Conservation (phyloP, 2,113 vertebrate species). For the Cettia cetti region DNA sequence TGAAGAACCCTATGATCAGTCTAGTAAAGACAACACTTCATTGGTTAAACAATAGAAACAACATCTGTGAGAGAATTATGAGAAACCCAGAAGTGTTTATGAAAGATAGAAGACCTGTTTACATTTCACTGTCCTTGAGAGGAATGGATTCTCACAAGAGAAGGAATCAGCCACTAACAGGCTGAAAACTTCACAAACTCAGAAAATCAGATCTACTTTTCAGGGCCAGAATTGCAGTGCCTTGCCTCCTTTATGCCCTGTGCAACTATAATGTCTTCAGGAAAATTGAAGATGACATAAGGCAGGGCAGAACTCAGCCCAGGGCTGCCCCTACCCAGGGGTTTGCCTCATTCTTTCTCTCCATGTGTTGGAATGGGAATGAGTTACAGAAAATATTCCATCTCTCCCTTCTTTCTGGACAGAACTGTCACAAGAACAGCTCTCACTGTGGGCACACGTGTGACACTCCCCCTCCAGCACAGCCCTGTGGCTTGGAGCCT, state of each 20-base stretch:
- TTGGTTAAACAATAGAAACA: too few species aligned
- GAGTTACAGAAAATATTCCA: background rate
- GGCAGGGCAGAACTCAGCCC: background rate
- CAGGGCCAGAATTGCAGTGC: background rate
- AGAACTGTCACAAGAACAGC: background rate
- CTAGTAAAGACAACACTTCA: too few species aligned
- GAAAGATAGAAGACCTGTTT: too few species aligned
- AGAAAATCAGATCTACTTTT: too few species aligned
- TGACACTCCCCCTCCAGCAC: background rate
- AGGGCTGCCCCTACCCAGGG: background rate
- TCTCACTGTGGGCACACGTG: background rate
- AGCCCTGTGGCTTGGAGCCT: background rate
- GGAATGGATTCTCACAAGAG: too few species aligned
- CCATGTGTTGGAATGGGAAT: background rate
- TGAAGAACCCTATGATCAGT: too few species aligned
- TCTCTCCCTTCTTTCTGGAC: background rate
- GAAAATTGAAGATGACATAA: background rate
- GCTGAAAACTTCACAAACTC: too few species aligned
- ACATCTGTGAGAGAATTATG: too few species aligned
- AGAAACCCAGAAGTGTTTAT: too few species aligned
- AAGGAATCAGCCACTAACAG: too few species aligned
- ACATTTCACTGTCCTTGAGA: too few species aligned
- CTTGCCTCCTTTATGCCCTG: background rate
- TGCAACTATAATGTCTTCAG: background rate
- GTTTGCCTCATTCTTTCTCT: background rate